Conservation (phyloP, 2,113 vertebrate species). For the Zapornia atra region DNA sequence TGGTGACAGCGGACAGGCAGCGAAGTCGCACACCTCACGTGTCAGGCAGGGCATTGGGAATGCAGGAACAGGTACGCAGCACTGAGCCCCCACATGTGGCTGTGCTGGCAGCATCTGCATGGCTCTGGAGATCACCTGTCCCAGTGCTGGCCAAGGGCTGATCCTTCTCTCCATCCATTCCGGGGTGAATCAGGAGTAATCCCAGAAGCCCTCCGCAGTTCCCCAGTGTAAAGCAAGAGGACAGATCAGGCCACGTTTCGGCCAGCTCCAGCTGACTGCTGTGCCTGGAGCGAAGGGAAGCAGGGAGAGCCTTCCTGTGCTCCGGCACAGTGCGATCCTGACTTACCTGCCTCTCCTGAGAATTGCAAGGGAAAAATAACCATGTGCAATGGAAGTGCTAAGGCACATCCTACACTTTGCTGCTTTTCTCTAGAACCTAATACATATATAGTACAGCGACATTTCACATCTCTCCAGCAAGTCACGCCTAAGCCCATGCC, state of each 20-base stretch:
- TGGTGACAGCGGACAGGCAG: not conserved
- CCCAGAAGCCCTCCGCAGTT: not conserved
- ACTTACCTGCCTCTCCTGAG: not conserved
- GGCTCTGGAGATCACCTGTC: not conserved
- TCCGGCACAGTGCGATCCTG: rapidly evolving
- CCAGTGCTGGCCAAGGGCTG: not conserved
- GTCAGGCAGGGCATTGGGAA: not conserved
- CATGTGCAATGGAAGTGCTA: not conserved
- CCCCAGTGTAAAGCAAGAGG: not conserved
- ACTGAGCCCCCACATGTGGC: not conserved
- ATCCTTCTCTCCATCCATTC: not conserved
- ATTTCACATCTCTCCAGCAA: slow-evolving; percentile 7
- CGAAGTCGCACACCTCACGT: not conserved
- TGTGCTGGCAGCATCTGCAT: not conserved
- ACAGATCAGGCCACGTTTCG: not conserved
- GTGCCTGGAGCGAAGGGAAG: not conserved
- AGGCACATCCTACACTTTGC: not conserved
- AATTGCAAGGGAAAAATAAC: not conserved
- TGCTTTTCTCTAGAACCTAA: not conserved
- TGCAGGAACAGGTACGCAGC: not conserved
- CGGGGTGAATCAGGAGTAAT: not conserved
- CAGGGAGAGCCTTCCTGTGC: not conserved
- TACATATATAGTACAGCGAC: slow-evolving; percentile 1
- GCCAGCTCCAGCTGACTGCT: not conserved
- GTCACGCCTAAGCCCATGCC: not conserved